A percentile compares a stretch with the other conserved stretches of the same genome.
Evolutionary conservation across 2,797 vertebrate genomes (phyloP).

Genomic region (Microctenopoma stevenorrisi): DNA sequence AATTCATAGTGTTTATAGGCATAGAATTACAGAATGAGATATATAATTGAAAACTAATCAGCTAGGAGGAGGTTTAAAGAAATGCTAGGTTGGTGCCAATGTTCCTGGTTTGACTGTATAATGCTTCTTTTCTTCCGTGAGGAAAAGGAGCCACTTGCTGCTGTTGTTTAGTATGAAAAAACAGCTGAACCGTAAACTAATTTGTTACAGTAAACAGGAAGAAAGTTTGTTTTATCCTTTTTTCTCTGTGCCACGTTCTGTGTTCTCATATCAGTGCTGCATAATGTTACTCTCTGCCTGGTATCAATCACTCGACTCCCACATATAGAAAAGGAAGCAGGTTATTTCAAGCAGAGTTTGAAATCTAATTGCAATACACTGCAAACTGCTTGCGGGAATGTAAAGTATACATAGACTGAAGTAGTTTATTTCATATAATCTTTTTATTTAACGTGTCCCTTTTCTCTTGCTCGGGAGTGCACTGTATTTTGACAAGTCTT

Average conservation of each 20-base stretch:
- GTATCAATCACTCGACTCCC: constrained; percentile 56
- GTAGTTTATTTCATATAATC: constrained; percentile 38
- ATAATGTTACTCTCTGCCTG: constrained; percentile 26
- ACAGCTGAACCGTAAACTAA: constrained; percentile 18
- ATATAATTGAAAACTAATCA: constrained; percentile 18
- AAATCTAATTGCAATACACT: constrained; percentile 48
- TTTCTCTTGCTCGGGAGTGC: constrained; percentile 18
- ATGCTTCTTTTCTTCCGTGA: not conserved
- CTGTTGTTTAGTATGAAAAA: constrained; percentile 19
- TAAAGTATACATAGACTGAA: constrained; percentile 28
- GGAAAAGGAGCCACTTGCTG: constrained; percentile 15
- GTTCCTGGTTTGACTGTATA: not conserved
- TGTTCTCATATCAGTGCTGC: constrained; percentile 41
- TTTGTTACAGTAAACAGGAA: constrained; percentile 42
- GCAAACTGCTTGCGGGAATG: constrained; percentile 30
- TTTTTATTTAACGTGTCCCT: constrained; percentile 43
- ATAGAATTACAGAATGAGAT: constrained; percentile 22
- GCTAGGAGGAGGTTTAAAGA: not conserved
- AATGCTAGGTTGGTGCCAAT: not conserved
- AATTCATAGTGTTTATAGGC: not conserved
- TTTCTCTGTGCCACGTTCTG: constrained; percentile 12
- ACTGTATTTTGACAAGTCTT: constrained; percentile 20
- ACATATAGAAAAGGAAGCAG: constrained; percentile 31
- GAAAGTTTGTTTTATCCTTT: constrained; percentile 34
- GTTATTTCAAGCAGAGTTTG: constrained; percentile 38